phyloP scores from a whole-genome alignment of 1,140 invertebrate genomes.

The Temnothorax nylanderi region DNA sequence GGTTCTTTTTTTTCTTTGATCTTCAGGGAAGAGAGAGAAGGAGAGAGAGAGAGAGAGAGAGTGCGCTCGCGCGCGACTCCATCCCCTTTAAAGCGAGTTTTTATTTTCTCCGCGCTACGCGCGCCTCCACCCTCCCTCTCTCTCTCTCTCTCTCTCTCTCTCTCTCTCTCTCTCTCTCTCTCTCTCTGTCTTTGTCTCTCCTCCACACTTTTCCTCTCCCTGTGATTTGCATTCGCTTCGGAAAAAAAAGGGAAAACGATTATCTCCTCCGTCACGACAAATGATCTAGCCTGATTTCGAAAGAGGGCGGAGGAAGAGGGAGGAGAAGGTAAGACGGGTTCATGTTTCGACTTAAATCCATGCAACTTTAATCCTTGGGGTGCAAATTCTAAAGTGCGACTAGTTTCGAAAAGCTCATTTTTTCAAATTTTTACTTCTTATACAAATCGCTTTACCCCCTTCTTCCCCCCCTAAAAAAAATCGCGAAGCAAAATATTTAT shows the following conservation, averaged over 20 bases:
- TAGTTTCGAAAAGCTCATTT: background rate
- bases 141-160: no score
- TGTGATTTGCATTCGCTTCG: constrained; percentile 41
- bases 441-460: background rate
- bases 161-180: no score
- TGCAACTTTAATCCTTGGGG: background rate
- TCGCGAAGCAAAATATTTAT: background rate
- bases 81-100: constrained; percentile 58
- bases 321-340: background rate
- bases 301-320: no score
- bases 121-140: background rate
- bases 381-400: background rate
- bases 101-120: constrained; percentile 40
- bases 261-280: constrained; percentile 27
- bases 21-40: constrained; percentile 33
- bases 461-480: background rate
- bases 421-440: background rate
- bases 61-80: constrained; percentile 1
- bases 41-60: background rate
- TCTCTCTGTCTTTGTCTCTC: background rate
- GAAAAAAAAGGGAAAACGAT: constrained; percentile 36
- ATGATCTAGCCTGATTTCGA: constrained; percentile 29
- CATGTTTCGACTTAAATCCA: background rate
- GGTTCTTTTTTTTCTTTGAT: constrained; percentile 51
- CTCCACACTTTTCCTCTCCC: background rate